These are phyloP conservation scores for Yponomeuta plumbellus DNA, from an alignment of 2,888 invertebrate genomes.

Conservation along the genomic window DNA sequence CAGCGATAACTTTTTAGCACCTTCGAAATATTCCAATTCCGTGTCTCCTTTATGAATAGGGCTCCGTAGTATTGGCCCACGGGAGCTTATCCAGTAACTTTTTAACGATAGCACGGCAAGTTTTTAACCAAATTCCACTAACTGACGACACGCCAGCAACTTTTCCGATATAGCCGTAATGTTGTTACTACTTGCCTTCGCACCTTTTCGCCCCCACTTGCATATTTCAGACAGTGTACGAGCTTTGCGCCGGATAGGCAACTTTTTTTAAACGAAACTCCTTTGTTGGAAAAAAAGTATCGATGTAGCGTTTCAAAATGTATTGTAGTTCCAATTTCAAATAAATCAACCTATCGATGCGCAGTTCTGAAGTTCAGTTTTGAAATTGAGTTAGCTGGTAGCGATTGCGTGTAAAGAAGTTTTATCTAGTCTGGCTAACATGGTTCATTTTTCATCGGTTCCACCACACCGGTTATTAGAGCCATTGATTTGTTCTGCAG, in stretches of 20 bases:
- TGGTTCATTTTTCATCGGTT: constrained; percentile 40
- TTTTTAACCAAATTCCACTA: constrained; percentile 71
- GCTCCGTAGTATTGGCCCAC: constrained; percentile 40
- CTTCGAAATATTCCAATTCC: neutral
- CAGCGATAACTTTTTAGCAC: neutral
- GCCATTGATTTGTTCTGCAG: constrained; percentile 64
- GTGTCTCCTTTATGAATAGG: constrained; percentile 9
- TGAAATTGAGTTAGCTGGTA: constrained; percentile 10
- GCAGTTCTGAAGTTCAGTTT: constrained; percentile 4
- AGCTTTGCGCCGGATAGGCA: constrained; percentile 8
- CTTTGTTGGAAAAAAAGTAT: neutral
- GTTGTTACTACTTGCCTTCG: constrained; percentile 17
- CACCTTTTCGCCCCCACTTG: constrained; percentile 17
- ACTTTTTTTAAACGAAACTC: constrained; percentile 10
- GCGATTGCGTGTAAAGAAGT: constrained; percentile 32
- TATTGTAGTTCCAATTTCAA: neutral
- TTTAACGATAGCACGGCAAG: constrained; percentile 68
- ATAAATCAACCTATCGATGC: neutral
- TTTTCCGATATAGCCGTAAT: constrained; percentile 23
- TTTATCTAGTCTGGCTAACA: constrained; percentile 1
- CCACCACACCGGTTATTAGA: constrained; percentile 44
- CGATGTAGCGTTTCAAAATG: neutral
- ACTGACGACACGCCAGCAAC: constrained; percentile 31
- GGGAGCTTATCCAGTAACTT: constrained; percentile 64
- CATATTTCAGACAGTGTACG: constrained; percentile 8